Conservation (phyloP, 1,140 invertebrate species). For the Plutomurus gul region DNA sequence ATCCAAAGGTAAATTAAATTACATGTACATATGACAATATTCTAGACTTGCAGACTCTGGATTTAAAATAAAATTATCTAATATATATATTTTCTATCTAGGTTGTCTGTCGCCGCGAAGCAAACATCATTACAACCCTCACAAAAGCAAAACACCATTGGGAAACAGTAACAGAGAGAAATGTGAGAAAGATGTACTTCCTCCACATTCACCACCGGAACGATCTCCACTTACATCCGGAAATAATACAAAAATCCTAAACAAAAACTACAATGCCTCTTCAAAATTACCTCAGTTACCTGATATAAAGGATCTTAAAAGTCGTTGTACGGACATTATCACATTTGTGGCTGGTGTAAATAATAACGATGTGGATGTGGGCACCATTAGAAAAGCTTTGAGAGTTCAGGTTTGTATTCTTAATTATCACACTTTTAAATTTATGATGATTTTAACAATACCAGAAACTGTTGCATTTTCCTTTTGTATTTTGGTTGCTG, state of each 20-base stretch:
- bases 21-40: not conserved
- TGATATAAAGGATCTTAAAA: constrained; percentile 47
- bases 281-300: constrained; percentile 31
- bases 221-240: not conserved
- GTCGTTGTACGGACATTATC: constrained; percentile 37
- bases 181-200: not conserved
- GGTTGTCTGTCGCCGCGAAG: not conserved
- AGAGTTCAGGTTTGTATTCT: constrained; percentile 36
- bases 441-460: too few species aligned
- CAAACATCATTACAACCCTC: not conserved
- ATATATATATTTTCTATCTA: not conserved
- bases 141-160: not conserved
- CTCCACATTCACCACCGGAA: not conserved
- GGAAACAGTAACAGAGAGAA: not conserved
- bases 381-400: constrained; percentile 39
- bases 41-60: not conserved
- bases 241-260: not conserved
- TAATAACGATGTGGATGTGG: constrained; percentile 28
- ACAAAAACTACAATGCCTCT: not conserved
- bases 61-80: not conserved
- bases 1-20: not conserved
- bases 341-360: constrained; percentile 33
- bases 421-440: too few species aligned
- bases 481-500: too few species aligned
- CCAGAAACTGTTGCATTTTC: too few species aligned